Conservation (phyloP, 35 echinoderm and acorn worm genomes). For the Ophioderma brevispina region DNA sequence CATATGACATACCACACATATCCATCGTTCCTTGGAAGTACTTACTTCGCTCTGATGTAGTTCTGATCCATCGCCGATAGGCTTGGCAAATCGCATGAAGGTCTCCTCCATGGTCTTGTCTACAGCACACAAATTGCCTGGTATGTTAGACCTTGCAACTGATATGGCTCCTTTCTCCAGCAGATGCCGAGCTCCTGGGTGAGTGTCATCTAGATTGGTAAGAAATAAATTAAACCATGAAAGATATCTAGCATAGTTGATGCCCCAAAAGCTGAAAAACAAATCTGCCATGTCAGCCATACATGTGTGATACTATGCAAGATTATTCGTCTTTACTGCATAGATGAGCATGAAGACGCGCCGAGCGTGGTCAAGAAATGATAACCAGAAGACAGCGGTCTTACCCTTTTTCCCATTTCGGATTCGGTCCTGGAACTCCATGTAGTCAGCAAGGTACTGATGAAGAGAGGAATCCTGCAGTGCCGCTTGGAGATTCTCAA, state of each 20-base stretch:
- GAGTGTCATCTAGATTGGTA: slow-evolving; percentile 41
- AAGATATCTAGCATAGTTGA: slow-evolving; percentile 43
- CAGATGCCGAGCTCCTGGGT: slow-evolving; percentile 50
- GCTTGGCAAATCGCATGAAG: slow-evolving; percentile 56
- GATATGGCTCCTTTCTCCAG: slow-evolving; percentile 46
- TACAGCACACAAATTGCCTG: slow-evolving; percentile 33
- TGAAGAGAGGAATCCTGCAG: too few species aligned
- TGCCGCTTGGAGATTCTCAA: too few species aligned
- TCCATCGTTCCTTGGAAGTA: slow-evolving; percentile 9
- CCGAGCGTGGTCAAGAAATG: slow-evolving; percentile 58
- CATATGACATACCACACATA: slow-evolving; percentile 20
- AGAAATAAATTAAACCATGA: slow-evolving; percentile 45
- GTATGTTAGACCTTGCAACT: slow-evolving; percentile 63
- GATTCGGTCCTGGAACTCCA: slow-evolving; percentile 10
- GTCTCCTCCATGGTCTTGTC: slow-evolving; percentile 65
- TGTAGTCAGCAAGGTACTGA: not conserved
- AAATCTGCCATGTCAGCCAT: slow-evolving; percentile 36
- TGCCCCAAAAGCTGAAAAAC: slow-evolving; percentile 53
- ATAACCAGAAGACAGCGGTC: slow-evolving; percentile 53
- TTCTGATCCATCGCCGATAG: slow-evolving; percentile 16
- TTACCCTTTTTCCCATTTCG: slow-evolving; percentile 46
- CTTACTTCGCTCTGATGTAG: slow-evolving; percentile 11
- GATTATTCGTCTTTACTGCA: slow-evolving; percentile 54
- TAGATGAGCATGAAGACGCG: slow-evolving; percentile 35
- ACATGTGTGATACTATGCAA: slow-evolving; percentile 33